Conservation (phyloP, 2,888 invertebrate genomes). For the Lycocerus yunnanus region DNA sequence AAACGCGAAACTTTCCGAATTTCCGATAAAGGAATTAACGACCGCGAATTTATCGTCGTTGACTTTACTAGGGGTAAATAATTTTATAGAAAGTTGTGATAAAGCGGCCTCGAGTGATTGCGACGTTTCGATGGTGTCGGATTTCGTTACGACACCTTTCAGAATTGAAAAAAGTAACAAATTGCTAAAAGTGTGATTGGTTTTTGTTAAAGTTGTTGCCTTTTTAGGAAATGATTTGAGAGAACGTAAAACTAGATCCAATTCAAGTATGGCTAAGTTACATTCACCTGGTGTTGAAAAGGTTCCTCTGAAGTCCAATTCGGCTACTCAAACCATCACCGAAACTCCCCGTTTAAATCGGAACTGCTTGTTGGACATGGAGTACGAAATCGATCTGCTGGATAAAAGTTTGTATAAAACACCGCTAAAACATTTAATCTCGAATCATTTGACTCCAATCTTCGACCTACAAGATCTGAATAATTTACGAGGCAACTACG, state of each 20-base stretch:
- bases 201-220: not conserved
- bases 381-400: not conserved
- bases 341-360: slow-evolving; percentile 27
- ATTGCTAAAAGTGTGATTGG: not conserved
- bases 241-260: not conserved
- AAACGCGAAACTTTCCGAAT: not conserved
- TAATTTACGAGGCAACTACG: slow-evolving; percentile 6
- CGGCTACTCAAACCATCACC: slow-evolving; percentile 26
- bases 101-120: not conserved
- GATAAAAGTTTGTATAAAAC: not conserved
- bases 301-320: slow-evolving; percentile 32
- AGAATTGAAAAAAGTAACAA: not conserved
- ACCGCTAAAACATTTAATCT: slow-evolving; percentile 4
- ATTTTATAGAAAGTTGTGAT: not conserved
- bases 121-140: not conserved
- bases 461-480: slow-evolving; percentile 11
- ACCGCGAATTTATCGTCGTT: not conserved
- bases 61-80: not conserved
- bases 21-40: not conserved
- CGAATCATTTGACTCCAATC: not conserved
- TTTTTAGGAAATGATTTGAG: not conserved
- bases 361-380: slow-evolving; percentile 11
- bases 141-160: not conserved
- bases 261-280: slow-evolving; percentile 39
- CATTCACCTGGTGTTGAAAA: slow-evolving; percentile 39